Evolutionary conservation across 2,888 invertebrate species (phyloP).

Genomic region (Meandrusa payeni): DNA sequence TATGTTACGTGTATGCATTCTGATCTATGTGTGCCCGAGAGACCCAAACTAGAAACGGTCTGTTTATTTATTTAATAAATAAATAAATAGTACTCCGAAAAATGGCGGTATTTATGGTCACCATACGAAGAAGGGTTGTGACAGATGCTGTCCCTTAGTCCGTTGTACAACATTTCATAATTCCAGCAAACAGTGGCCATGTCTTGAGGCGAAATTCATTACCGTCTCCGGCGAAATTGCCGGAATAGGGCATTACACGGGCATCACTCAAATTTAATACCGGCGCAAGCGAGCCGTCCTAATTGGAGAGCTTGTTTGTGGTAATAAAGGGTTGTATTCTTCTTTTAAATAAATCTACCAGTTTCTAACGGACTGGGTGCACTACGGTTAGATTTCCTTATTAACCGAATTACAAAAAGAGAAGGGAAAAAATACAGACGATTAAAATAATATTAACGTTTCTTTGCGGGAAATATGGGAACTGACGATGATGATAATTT

Average conservation of each 20-base stretch:
- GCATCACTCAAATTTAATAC: slow-evolving; percentile 36
- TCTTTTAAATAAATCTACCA: slow-evolving; percentile 1
- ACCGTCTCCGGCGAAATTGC: slow-evolving; percentile 33
- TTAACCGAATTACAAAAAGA: no score
- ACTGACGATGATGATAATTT: no score
- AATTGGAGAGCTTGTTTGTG: slow-evolving; percentile 40
- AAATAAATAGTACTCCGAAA: no score
- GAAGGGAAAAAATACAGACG: no score
- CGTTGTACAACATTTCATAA: slow-evolving; percentile 36
- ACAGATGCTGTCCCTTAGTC: slow-evolving; percentile 44
- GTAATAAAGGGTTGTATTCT: slow-evolving; percentile 28
- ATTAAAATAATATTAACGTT: no score
- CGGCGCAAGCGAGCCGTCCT: slow-evolving; percentile 32
- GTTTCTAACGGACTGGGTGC: no score
- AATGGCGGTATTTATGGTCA: slow-evolving; percentile 18
- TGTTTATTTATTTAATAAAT: no score
- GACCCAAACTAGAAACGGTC: no score
- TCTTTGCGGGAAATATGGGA: no score
- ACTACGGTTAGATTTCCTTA: no score
- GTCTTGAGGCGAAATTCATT: slow-evolving; percentile 63
- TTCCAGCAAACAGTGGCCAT: slow-evolving; percentile 44
- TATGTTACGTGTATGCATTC: no score
- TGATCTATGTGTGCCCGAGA: no score
- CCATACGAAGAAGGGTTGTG: slow-evolving; percentile 55
- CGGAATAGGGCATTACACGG: slow-evolving; percentile 31